Base-by-base conservation (phyloP, 1,140 invertebrate species). In the Ectropis grisescens region DNA sequence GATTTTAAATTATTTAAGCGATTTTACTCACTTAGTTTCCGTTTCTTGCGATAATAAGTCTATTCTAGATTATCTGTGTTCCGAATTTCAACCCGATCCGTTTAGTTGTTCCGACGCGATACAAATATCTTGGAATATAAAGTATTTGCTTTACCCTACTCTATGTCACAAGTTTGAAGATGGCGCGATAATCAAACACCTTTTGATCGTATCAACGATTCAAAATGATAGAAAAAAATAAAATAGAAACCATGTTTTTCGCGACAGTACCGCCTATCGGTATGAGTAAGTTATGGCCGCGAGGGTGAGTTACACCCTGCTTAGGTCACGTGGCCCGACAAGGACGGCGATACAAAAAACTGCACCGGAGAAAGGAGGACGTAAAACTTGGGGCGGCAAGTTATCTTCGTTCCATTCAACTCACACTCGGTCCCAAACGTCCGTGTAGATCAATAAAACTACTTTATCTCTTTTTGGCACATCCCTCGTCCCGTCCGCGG, bases 381-480 rank as follows among this genome's bases (percentile, higher is more conserved):
- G 33, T 48, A 48, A 46, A 64, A 37, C 41, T 56, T 69, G 67
- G 71, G 74, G 78, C 68, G 74, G 70, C 55, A 79, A 69, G 78
- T 80, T 79, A 81, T 81, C 78, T 82, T 83, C 76, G 72, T 81
- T 78, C 62, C 76, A 81, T 81, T 78, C 72, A 81, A 78, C 76
- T 76, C 75, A 71, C 76, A 81, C 72, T 79, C 61, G 65, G 59
- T 59, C 66, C 66, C 61, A 68, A 75, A 80, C 64, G 74, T 79
- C 71, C 71, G 76, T 81, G 72, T 81, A 81, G 82, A 83, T 83
- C 82, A 83, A 83, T 83, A 83, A 83, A 83, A 83, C 76, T 82
- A 82, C 82, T 83, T 82, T 83, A 83, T 83, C 80, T 83, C 80
- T 82, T 83, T 83, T 83, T 83, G 82, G 82, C 82, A 83, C 76